phyloP scores from a whole-genome alignment of 1,140 invertebrate species.

The Sesamia nonagrioides region DNA sequence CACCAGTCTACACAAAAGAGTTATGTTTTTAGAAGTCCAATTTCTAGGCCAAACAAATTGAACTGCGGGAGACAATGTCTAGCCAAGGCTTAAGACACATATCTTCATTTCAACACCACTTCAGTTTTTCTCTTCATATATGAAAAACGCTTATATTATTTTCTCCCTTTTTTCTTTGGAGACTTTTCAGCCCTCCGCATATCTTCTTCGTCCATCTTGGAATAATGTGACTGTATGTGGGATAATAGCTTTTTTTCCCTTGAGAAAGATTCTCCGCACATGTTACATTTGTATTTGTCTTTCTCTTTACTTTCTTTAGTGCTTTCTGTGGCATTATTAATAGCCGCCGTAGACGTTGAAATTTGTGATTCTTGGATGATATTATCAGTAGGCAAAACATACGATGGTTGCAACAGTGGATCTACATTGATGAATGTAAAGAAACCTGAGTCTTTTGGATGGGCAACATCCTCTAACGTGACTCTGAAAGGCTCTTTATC shows the following conservation, averaged over 20 bases:
- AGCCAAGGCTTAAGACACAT: too few relatives aligned
- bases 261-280: slow-evolving; percentile 74
- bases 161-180: slow-evolving; percentile 58
- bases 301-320: slow-evolving; percentile 57
- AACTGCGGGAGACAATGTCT: neutral
- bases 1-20: neutral
- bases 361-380: slow-evolving; percentile 84
- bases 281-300: slow-evolving; percentile 76
- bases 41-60: neutral
- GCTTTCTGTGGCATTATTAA: neutral
- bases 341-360: slow-evolving; percentile 68
- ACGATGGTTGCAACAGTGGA: slow-evolving; percentile 80
- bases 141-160: slow-evolving; percentile 14
- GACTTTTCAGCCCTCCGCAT: slow-evolving; percentile 59
- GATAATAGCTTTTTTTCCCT: slow-evolving; percentile 79
- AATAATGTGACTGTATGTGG: slow-evolving; percentile 79
- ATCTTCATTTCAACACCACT: neutral
- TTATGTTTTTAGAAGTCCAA: neutral
- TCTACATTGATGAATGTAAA: slow-evolving; percentile 84
- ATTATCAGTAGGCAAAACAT: slow-evolving; percentile 80
- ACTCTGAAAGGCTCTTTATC: slow-evolving; percentile 68
- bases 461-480: slow-evolving; percentile 69
- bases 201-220: slow-evolving; percentile 77
- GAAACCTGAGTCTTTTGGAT: slow-evolving; percentile 68
- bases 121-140: too few relatives aligned